Conservation (phyloP, 2,888 invertebrate species). For the Galerucella nymphaeae region DNA sequence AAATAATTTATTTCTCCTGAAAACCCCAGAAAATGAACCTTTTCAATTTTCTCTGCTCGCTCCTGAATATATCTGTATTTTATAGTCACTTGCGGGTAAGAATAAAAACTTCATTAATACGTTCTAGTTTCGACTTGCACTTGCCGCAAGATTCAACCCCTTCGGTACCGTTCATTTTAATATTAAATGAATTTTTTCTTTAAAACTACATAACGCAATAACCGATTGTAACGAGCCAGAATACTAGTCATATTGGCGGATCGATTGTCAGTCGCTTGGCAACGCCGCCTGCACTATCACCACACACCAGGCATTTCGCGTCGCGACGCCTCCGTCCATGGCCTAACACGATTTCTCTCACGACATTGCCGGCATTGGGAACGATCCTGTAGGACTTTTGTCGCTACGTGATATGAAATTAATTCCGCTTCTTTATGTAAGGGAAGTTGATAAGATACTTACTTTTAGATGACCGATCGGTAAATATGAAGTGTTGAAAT, state of each 20-base stretch:
- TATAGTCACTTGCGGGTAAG: neutral
- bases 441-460: slow-evolving; percentile 16
- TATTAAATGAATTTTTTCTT: slow-evolving; percentile 23
- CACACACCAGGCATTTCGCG: slow-evolving; percentile 47
- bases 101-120: neutral
- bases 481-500: neutral
- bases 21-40: neutral
- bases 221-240: slow-evolving; percentile 38
- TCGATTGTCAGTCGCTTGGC: slow-evolving; percentile 56
- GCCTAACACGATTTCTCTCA: slow-evolving; percentile 41
- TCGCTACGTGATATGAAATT: slow-evolving; percentile 21
- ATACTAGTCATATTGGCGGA: slow-evolving; percentile 52
- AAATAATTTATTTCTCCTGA: neutral
- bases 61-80: neutral
- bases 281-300: slow-evolving; percentile 50
- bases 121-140: neutral
- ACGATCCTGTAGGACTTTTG: slow-evolving; percentile 27
- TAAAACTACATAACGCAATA: slow-evolving; percentile 40
- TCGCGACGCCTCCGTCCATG: slow-evolving; percentile 45
- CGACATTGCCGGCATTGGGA: slow-evolving; percentile 27
- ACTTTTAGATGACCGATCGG: slow-evolving; percentile 2
- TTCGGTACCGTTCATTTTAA: slow-evolving; percentile 21
- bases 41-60: neutral
- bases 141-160: slow-evolving; percentile 13
- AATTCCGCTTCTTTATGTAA: neutral